A percentile compares a stretch with the other conserved stretches of the same genome.
Conservation (phyloP, 2,797 vertebrate species). For the Morus bassanus region DNA sequence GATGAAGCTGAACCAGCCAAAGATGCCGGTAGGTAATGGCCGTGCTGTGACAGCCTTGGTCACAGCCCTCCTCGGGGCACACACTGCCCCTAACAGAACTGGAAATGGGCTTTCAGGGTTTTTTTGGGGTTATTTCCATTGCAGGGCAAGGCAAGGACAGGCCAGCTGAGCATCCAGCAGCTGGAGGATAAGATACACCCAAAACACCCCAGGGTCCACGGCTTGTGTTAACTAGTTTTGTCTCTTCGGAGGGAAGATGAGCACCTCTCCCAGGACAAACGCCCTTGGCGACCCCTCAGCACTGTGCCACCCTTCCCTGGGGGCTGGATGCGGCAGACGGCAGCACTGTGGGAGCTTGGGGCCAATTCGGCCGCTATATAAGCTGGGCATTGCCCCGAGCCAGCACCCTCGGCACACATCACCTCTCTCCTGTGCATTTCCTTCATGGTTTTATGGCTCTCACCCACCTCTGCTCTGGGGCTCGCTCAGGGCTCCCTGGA, state of each 20-base stretch:
- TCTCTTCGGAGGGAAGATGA: neutral
- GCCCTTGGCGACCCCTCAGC: neutral
- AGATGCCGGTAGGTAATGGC: neutral
- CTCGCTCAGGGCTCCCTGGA: neutral
- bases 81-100: neutral
- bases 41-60: neutral
- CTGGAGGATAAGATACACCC: neutral
- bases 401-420: neutral
- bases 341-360: neutral
- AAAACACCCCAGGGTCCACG: accelerated
- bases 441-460: neutral
- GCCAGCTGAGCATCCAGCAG: neutral
- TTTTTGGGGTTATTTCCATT: neutral
- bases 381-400: neutral
- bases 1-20: neutral
- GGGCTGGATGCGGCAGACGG: neutral
- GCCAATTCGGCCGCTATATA: neutral
- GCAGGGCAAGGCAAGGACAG: neutral
- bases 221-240: neutral
- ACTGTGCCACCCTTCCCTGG: neutral
- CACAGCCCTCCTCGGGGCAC: neutral
- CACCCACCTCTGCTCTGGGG: neutral
- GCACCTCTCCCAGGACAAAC: neutral
- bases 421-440: accelerated
- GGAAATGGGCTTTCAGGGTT: neutral